phyloP scores from a whole-genome alignment of 2,888 invertebrate genomes.

The Eristalis tenax region DNA sequence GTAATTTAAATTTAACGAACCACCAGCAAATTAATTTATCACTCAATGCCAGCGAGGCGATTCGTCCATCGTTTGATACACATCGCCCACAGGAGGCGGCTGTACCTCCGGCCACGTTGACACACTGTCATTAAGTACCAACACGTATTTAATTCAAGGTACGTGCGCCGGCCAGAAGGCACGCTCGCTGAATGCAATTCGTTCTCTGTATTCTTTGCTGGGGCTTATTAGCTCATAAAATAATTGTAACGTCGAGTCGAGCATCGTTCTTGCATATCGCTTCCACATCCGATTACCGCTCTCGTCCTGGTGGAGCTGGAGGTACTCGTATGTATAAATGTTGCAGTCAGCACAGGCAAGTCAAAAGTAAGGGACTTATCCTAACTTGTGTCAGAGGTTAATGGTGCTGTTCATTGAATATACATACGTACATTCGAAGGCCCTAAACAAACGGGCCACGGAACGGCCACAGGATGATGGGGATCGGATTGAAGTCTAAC shows the following conservation, averaged over 20 bases:
- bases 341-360: neutral
- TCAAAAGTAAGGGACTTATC: slow-evolving; percentile 15
- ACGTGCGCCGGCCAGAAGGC: slow-evolving; percentile 10
- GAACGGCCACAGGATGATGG: slow-evolving; percentile 45
- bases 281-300: slow-evolving; percentile 22
- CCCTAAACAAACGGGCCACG: slow-evolving; percentile 30
- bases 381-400: slow-evolving; percentile 54
- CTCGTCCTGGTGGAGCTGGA: neutral
- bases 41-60: neutral
- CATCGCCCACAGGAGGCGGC: slow-evolving; percentile 17
- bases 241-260: slow-evolving; percentile 51
- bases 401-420: slow-evolving; percentile 63
- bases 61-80: neutral
- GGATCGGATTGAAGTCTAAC: slow-evolving; percentile 44
- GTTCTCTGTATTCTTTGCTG: neutral
- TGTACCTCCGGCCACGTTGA: slow-evolving; percentile 20
- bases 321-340: neutral
- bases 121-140: slow-evolving; percentile 28
- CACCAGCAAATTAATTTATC: slow-evolving; percentile 26
- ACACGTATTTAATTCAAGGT: slow-evolving; percentile 49
- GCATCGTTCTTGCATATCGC: slow-evolving; percentile 19
- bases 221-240: slow-evolving; percentile 59
- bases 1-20: slow-evolving; percentile 46
- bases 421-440: slow-evolving; percentile 17
- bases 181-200: slow-evolving; percentile 22